Base-by-base conservation (phyloP, 2,797 vertebrate genomes). In the Halcyon badia region DNA sequence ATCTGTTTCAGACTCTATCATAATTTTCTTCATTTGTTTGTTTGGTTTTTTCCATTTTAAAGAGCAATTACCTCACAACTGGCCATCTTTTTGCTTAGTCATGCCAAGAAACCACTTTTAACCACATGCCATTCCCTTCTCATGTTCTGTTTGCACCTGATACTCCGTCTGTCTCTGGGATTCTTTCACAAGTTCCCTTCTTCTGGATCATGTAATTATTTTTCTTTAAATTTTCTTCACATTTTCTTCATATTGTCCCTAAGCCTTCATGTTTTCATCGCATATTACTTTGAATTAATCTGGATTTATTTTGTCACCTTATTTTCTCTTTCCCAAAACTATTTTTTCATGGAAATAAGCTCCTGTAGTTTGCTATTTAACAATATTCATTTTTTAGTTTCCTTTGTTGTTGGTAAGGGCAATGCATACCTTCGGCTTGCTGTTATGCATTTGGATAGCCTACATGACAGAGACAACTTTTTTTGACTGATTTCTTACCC, bases 181-280 rank as follows among this genome's bases (percentile, higher is more conserved):
- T 89, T 90, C 66, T 91, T 90, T 94, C 56, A 31, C 33, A 79
- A 44, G 24, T 81, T 92, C 35, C 28, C n/a, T 93, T 70, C 25
- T 89, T 71, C 35, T 31, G 5, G 7, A 65, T 65, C 65, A 42
- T 69, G 6, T n/a, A 81, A 48, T 46, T 80, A 41, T 57, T 83
- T 92, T 89, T 64, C 33, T 91, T 87, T 25, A 37, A 48, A 37
- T 72, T 24, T 69, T 41, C 30, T 78, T 39, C 37, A 39, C 11
- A 39, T 39, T 11, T 52, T 86, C 49, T 81, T 94, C 7, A 16
- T 60, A 49, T 42, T 69, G 15, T 12, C 37, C 25, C 19, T 37
- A 49, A 84, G 21, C 10, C 8, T 89, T 83, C 41, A 8, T 71
- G 7, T 42, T 76, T 90, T 66, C 51, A 22, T 46, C 33, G 69